Evolutionary conservation across 2,888 invertebrate species (phyloP).

Genomic region (Fissipunctia ypsillon): DNA sequence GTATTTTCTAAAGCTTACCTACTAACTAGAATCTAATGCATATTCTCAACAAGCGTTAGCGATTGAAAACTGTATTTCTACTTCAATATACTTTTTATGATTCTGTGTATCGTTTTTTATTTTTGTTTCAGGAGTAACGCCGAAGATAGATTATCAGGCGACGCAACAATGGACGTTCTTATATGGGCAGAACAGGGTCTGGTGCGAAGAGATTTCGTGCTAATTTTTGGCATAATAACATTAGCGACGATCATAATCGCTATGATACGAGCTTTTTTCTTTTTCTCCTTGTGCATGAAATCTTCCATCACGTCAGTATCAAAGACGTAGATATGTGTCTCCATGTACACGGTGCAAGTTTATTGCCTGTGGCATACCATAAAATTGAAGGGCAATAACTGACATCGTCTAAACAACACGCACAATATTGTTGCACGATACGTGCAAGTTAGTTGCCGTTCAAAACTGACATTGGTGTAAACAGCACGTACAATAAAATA

Average conservation of each 20-base stretch:
- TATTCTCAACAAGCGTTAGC: too few relatives aligned
- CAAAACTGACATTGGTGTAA: too few relatives aligned
- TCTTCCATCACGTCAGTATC: slow-evolving; percentile 90
- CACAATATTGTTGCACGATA: too few relatives aligned
- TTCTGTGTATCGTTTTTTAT: background rate
- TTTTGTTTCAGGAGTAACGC: slow-evolving; percentile 79
- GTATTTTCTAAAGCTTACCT: background rate
- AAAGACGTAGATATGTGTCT: too few relatives aligned
- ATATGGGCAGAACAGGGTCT: slow-evolving; percentile 83
- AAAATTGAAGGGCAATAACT: too few relatives aligned
- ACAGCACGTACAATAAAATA: too few relatives aligned
- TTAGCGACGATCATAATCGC: slow-evolving; percentile 90
- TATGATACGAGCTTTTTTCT: slow-evolving; percentile 91
- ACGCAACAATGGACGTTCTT: slow-evolving; percentile 80
- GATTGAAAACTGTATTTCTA: background rate
- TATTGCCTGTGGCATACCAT: too few relatives aligned
- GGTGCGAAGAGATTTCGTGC: slow-evolving; percentile 77
- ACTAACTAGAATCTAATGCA: background rate
- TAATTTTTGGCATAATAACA: slow-evolving; percentile 91
- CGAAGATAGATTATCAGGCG: slow-evolving; percentile 85
- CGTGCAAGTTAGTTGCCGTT: too few relatives aligned
- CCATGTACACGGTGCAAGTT: too few relatives aligned
- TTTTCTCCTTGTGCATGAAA: slow-evolving; percentile 92
- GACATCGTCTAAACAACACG: too few relatives aligned
- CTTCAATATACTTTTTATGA: background rate